Percentiles rank a stretch among this genome's conserved stretches.
Conservation (phyloP, 2,797 vertebrate species). For the Schizothorax lantsangensis region DNA sequence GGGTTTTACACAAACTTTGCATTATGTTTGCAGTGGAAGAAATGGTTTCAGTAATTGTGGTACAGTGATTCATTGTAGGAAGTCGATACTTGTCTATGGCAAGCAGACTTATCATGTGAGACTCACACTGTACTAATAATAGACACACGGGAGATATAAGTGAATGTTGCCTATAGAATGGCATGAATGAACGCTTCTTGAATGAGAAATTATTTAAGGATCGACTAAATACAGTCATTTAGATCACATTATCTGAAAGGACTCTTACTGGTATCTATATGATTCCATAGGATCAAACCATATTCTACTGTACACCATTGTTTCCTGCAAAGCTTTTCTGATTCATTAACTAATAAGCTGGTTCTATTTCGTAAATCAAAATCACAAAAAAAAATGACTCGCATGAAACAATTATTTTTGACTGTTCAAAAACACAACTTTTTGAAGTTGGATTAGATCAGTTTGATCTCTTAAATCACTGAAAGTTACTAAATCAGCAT, state of each 20-base stretch:
- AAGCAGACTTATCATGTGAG: constrained; percentile 11
- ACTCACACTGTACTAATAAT: constrained; percentile 13
- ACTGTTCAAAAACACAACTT: neutral
- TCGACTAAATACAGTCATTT: neutral
- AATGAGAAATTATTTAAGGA: constrained; percentile 2
- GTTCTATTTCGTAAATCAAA: neutral
- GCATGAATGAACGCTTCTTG: neutral
- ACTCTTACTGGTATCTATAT: constrained; percentile 25
- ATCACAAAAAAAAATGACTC: neutral
- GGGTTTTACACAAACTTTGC: constrained; percentile 26
- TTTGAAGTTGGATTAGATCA: neutral
- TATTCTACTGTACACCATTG: neutral
- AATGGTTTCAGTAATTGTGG: constrained; percentile 16
- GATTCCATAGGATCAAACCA: neutral
- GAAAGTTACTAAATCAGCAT: neutral
- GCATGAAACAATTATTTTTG: neutral
- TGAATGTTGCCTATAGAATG: neutral
- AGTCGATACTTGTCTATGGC: neutral
- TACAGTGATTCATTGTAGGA: constrained; percentile 36
- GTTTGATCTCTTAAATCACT: neutral
- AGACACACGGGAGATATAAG: neutral
- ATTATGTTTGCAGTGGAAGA: constrained; percentile 25
- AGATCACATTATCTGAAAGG: constrained; percentile 35
- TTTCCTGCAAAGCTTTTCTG: neutral
- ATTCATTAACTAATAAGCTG: neutral